These are phyloP conservation scores for Chelmon rostratus DNA, from an alignment of 2,797 vertebrate genomes.

Conservation along the genomic window DNA sequence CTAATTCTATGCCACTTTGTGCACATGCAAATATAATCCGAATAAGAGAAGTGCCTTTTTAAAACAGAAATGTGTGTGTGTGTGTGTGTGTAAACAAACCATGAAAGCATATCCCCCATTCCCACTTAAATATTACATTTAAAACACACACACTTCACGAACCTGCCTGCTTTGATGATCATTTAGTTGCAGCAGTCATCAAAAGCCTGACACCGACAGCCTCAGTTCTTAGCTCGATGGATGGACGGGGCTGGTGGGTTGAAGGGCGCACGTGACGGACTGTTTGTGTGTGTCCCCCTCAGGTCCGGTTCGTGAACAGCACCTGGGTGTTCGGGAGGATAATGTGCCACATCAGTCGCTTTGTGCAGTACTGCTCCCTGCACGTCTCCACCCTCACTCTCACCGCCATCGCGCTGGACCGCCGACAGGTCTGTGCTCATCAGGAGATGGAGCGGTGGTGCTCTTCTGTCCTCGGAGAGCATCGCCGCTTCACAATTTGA, in stretches of 20 bases:
- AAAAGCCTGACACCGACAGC: background rate
- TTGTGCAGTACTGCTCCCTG: slow-evolving; percentile 95
- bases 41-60: no score
- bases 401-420: slow-evolving; percentile 94
- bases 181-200: background rate
- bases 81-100: no score
- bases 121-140: background rate
- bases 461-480: background rate
- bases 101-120: background rate
- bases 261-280: background rate
- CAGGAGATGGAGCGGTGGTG: background rate
- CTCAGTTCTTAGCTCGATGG: background rate
- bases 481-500: background rate
- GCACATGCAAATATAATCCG: no score
- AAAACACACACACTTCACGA: background rate
- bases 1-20: background rate
- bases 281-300: slow-evolving; percentile 28
- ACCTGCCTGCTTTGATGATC: background rate
- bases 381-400: slow-evolving; percentile 94
- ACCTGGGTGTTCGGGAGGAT: slow-evolving; percentile 94
- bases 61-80: no score
- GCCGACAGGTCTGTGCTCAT: slow-evolving; percentile 89
- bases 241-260: background rate
- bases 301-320: slow-evolving; percentile 96
- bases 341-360: slow-evolving; percentile 96